Base-by-base conservation (phyloP, 2,113 vertebrate genomes). In the Micromys minutus region DNA sequence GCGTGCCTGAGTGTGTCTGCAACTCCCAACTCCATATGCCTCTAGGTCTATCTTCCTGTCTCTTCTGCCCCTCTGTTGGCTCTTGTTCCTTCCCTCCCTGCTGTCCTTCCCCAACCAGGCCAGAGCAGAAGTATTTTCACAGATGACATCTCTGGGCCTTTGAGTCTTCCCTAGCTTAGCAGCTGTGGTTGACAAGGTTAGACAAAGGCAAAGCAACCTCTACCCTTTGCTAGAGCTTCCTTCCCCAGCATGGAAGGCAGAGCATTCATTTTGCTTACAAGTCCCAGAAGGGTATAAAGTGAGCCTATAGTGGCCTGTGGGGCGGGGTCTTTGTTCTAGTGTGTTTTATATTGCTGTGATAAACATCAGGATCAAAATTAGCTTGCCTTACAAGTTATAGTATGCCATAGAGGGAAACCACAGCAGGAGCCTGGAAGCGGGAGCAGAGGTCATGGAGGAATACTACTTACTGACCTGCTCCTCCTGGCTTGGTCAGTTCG, bases 171-270 rank as follows among this genome's bases (percentile, higher is more conserved):
- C 15, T 90, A 3, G 63, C 59, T 79, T 81, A 76, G 75, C 59
- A 61, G 19, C 65, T 93, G 16, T 69, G 36, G 69, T 59, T 76
- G 93, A 74, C 93, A 85, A 90, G 75, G 80, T 90, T 52, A 94
- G 85, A 74, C 17, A 21, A 63, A 84, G 80, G 21, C 50, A 90
- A 94, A 55, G 67, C 45, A 92, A 59, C 31, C 65, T 89, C 87
- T 76, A 86, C 63, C 52, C 67, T 87, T 92, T 87, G 65, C 75
- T 59, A 84, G 74, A 72, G 16, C 45, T 87, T 81, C 93, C 71
- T 75, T 59, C 74, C 94, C 85, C 47, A 85, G 7, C 31, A 74
- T n/a, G 10, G 26, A 79, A 85, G 16, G 16, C 36, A 90, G 80
- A 80, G 39, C 11, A 71, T 88, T 79, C 95, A 36, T 17, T 45